Evolutionary conservation across 2,113 vertebrate genomes (phyloP).

Genomic region (Stegastes partitus): DNA sequence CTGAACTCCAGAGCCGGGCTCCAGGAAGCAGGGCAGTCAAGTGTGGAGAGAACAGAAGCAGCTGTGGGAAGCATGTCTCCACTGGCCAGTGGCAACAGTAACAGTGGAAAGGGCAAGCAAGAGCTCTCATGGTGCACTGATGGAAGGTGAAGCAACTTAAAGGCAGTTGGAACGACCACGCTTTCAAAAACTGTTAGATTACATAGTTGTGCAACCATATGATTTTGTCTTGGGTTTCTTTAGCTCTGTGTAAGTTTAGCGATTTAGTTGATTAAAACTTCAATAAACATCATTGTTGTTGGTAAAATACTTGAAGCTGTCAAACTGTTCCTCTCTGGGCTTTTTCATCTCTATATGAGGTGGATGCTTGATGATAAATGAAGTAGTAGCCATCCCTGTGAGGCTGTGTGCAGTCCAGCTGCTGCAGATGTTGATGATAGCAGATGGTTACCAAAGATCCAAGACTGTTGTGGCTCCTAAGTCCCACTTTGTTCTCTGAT

Average conservation of each 20-base stretch:
- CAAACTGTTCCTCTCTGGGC: background rate
- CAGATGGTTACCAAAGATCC: slow-evolving; percentile 56
- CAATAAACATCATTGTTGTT: background rate
- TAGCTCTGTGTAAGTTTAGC: background rate
- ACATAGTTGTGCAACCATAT: background rate
- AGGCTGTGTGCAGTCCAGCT: slow-evolving; percentile 16
- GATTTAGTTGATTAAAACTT: background rate
- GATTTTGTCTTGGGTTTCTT: background rate
- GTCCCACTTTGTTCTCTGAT: slow-evolving; percentile 68
- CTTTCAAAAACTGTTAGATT: background rate
- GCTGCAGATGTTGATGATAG: slow-evolving; percentile 58
- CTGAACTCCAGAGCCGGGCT: slow-evolving; percentile 75
- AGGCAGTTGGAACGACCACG: background rate
- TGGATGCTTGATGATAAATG: slow-evolving; percentile 10
- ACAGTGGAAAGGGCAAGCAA: slow-evolving; percentile 39
- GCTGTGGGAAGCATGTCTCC: slow-evolving; percentile 76
- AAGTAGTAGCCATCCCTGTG: slow-evolving; percentile 4
- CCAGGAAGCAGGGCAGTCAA: slow-evolving; percentile 76
- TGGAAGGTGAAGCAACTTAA: slow-evolving; percentile 33
- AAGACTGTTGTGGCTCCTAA: slow-evolving; percentile 53
- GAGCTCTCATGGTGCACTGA: slow-evolving; percentile 21
- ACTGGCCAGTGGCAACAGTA: slow-evolving; percentile 70
- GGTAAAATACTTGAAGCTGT: background rate
- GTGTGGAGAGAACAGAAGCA: slow-evolving; percentile 77
- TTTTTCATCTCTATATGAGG: background rate